Evolutionary conservation across 2,888 invertebrate genomes (phyloP), one percentile per base, ranked within the genome.

Genomic region (Temnothorax unifasciatus): DNA sequence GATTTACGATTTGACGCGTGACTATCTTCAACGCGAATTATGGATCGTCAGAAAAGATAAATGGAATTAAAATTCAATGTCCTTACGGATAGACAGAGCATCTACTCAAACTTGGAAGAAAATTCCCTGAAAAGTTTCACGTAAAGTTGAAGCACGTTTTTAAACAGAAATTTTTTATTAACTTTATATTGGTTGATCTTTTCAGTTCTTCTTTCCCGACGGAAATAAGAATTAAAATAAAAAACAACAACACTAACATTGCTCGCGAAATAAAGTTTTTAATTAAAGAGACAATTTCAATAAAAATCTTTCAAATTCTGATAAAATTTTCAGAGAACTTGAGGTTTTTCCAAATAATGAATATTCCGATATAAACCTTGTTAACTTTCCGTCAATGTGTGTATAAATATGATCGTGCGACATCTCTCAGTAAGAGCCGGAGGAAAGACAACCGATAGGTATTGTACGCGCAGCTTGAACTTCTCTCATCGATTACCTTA

Each of bases 401-500:
- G 41, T 15, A 66, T 8, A n/a, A n/a, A 38, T 34, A 8, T 64
- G 13, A 29, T 47, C 29, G 18, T 8, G 18, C 25, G 15, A 73
- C n/a, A 50, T 18, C 34, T 75, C 34, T n/a, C 34, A 11, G 13
- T 34, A 2, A 15, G 1, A 34, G 5, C 2, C 15, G 38, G 21
- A 52, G 6, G 6, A 50, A n/a, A 44, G 34, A 47, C 2, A 41
- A 52, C 13, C 3, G 1, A 63, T 63, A n/a, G n/a, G n/a, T n/a
- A 63, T 57, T 9, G 34, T 34, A 34, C 4, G 34, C 47, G 47
- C 21, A 63, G 21, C 6, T 18, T 11, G 47, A 34, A 63, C 15
- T 47, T n/a, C n/a, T n/a, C 6, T 47, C 54, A 68, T 77, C 77
- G 66, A 73, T 75, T 50, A 75, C 34, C 29, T 25, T 21, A 21